phyloP scores from a whole-genome alignment of 2,113 vertebrate species.

The Scomber colias region DNA sequence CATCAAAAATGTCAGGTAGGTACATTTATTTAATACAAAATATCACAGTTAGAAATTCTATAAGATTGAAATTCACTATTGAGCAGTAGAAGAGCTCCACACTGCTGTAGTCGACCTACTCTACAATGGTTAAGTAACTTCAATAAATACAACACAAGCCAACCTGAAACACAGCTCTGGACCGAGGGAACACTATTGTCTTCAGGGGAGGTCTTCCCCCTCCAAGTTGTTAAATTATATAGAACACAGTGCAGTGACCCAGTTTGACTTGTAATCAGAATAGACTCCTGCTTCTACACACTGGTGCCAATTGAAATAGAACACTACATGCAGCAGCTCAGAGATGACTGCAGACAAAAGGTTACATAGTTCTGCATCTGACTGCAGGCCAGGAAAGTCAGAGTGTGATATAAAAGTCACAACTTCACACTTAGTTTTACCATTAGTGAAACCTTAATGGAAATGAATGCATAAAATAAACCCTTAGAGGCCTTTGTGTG shows the following conservation, averaged over 20 bases:
- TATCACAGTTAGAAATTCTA: background rate
- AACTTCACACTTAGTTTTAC: background rate
- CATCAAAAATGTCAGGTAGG: conserved; percentile 64
- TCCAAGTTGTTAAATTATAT: background rate
- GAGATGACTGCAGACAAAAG: conserved; percentile 28
- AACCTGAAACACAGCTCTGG: background rate
- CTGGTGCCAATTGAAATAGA: background rate
- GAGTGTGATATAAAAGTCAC: background rate
- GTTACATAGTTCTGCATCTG: background rate
- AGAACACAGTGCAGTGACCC: background rate
- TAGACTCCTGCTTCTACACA: background rate
- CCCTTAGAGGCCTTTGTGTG: background rate
- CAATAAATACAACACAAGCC: background rate
- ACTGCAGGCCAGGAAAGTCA: background rate
- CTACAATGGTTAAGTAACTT: background rate
- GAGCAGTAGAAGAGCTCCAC: background rate
- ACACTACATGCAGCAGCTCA: background rate
- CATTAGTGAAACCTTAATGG: background rate
- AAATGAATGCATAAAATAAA: background rate
- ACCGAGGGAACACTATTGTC: background rate
- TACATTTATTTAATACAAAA: background rate
- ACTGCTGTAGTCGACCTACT: background rate
- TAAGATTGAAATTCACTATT: background rate
- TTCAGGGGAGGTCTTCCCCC: background rate
- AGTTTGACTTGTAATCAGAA: conserved; percentile 4